phyloP scores from a whole-genome alignment of 2,797 vertebrate species.

The Microctenopoma steveboyesi region DNA sequence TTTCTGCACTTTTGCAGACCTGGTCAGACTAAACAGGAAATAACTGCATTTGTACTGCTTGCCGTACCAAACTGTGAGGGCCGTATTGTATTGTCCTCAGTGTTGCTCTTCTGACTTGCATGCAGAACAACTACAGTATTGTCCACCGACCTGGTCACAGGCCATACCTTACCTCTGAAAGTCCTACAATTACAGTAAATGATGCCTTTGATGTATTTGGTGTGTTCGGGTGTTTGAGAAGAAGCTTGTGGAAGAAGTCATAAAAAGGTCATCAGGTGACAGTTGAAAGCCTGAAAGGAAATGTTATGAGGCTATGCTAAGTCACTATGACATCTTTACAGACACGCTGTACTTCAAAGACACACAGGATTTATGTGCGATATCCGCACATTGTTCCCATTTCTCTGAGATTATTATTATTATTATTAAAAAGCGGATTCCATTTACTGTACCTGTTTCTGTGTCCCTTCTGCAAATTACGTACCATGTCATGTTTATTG shows the following conservation, averaged over 20 bases:
- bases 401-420: slow-evolving; percentile 11
- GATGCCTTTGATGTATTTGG: slow-evolving; percentile 10
- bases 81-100: not conserved
- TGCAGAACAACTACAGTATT: not conserved
- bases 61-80: not conserved
- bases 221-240: not conserved
- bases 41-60: slow-evolving; percentile 5
- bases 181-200: not conserved
- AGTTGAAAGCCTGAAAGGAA: slow-evolving; percentile 15
- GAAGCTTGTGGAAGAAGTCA: not conserved
- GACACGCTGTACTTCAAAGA: slow-evolving; percentile 17
- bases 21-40: slow-evolving; percentile 48
- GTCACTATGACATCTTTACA: slow-evolving; percentile 29
- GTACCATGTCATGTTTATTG: not conserved
- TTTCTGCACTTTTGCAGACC: slow-evolving; percentile 17
- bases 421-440: slow-evolving; percentile 23
- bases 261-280: slow-evolving; percentile 24
- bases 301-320: slow-evolving; percentile 10
- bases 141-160: not conserved
- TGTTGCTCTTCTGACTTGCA: slow-evolving; percentile 1
- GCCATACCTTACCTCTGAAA: not conserved
- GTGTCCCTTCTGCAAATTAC: not conserved
- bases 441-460: not conserved
- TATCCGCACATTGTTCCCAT: slow-evolving; percentile 24
- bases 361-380: not conserved